Evolutionary conservation across 1,140 invertebrate species (phyloP), one percentile per base, ranked within the genome.

Genomic region (Scaptomyza pallida): DNA sequence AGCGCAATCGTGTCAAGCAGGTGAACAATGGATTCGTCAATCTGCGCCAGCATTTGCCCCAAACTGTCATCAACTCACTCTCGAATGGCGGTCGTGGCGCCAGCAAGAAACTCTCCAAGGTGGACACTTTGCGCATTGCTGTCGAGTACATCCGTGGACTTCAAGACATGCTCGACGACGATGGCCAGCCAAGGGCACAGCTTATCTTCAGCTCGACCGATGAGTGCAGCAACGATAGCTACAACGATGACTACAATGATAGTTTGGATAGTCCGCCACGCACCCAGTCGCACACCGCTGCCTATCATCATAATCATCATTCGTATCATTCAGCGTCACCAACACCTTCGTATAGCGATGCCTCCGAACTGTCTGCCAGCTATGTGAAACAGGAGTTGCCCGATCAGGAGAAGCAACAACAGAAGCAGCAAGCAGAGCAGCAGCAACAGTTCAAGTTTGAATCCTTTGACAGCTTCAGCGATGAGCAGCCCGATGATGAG

Each of bases 1-100:
- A 99, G 92, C 92, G 97, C 56, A 99, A 99, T 91, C 94, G 98
- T 48, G 98, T 99, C n/a, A 98, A 98, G 92, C 96, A 98, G 93
- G 97, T 98, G 70, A 99, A 99, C 93, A 97, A 97, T 77, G 97
- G 97, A 47, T 98, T 98, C 91, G 96, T 96, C 5, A 97, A 96
- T 16, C 92, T 98, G 1, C 93, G 97, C 5, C 96, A 97, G 71
- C 97, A 98, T 81, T 96, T 98, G 69, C 97, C 97, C 0, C 93
- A 94, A 52, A 94, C 93, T 45, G 95, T 96, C 1, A 94, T 94
- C 17, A 95, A 94, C 74, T 95, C 94, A 48, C 93, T 96, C 41
- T 93, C 93, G 3, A 93, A 94, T 23, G 94, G 93, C 5, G 94
- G 95, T 1, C 93, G 95, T 55, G 94, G 95, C 35, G 94, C 94